These are phyloP conservation scores for Procavia capensis DNA, from an alignment of 2,113 vertebrate genomes.

Conservation along the genomic window DNA sequence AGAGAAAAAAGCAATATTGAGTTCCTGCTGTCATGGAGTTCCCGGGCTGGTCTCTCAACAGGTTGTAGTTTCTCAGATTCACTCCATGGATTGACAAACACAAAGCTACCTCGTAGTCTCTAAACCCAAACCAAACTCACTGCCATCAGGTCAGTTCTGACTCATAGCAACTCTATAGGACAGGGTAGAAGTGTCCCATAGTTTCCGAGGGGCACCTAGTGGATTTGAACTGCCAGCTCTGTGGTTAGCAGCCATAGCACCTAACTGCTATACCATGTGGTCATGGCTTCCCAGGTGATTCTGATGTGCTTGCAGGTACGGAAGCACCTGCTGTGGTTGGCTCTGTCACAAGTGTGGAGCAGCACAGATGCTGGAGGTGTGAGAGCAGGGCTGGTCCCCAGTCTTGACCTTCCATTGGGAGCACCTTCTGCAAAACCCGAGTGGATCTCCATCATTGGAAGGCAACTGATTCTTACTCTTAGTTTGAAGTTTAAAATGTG, in stretches of 20 bases:
- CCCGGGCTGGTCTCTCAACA: background rate
- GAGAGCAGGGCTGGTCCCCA: background rate
- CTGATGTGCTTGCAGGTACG: background rate
- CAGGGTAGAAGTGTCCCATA: no score
- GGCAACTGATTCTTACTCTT: background rate
- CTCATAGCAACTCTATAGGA: no score
- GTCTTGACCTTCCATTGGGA: background rate
- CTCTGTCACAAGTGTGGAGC: background rate
- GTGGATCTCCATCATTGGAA: background rate
- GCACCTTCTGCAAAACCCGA: background rate
- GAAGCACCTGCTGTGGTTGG: background rate
- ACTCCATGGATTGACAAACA: background rate
- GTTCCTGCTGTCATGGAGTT: background rate
- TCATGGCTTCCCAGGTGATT: background rate
- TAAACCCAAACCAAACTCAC: no score
- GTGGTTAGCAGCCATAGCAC: no score
- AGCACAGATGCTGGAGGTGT: background rate
- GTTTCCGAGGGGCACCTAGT: no score
- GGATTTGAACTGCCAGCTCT: no score
- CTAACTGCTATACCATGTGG: no score
- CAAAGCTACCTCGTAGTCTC: background rate
- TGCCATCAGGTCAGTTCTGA: no score
- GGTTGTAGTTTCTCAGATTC: background rate
- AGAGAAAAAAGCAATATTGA: background rate
- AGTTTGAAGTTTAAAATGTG: slow-evolving; percentile 24